phyloP scores from a whole-genome alignment of 2,888 invertebrate genomes.

The Leucophora obtusa region DNA sequence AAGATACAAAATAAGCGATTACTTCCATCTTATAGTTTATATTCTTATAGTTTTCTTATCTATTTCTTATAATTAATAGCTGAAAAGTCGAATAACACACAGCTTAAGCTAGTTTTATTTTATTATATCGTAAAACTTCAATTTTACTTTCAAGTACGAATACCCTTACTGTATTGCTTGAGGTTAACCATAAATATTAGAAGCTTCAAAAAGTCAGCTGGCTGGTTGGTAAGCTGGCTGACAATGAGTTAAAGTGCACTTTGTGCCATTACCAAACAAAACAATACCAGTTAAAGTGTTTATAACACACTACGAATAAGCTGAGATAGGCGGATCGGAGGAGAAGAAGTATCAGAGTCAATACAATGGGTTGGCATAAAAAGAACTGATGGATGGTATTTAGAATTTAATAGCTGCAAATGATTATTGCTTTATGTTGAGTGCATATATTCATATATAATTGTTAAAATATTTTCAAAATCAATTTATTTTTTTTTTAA shows the following conservation, averaged over 20 bases:
- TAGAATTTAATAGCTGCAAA: neutral
- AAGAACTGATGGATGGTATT: neutral
- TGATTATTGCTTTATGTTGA: neutral
- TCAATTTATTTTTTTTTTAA: constrained; percentile 9
- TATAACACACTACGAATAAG: neutral
- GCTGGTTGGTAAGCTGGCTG: neutral
- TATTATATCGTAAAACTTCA: no score
- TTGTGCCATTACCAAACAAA: neutral
- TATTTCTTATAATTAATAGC: no score
- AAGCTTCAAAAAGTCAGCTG: constrained; percentile 16
- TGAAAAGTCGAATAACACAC: no score
- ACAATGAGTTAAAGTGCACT: neutral
- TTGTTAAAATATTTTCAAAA: neutral
- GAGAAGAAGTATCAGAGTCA: neutral
- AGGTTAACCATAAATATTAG: neutral
- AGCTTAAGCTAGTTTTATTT: no score
- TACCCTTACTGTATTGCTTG: neutral
- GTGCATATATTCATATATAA: no score
- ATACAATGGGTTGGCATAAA: neutral
- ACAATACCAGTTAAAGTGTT: constrained; percentile 17
- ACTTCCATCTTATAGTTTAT: no score
- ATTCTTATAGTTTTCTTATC: no score
- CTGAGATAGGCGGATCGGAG: neutral
- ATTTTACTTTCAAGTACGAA: neutral
- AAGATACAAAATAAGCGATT: no score